Base-by-base conservation (phyloP, 2,113 vertebrate genomes). In the Megaceryle maxima region DNA sequence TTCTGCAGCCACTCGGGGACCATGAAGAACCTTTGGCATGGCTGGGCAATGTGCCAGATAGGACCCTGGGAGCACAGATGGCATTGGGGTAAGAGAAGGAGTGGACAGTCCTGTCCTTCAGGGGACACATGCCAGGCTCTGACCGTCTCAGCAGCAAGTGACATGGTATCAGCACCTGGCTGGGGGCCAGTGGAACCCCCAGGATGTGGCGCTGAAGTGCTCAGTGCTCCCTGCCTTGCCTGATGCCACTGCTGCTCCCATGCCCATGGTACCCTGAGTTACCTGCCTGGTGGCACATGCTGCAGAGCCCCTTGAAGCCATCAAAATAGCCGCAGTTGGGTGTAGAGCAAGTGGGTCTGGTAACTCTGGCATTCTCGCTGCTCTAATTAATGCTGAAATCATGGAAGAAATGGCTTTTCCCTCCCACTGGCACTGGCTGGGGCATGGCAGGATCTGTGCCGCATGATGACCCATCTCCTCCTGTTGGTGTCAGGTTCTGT, bases 81-180 rank as follows among this genome's bases (percentile, higher is more conserved):
- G 53, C 44, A 73, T 51, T 0, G 2, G 39, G 35, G 22, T 48
- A 55, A 69, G 74, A 48, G 39, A 6, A 56, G 66, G 33, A 66
- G n/a, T 44, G 59, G 7, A 41, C 44, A 28, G 44, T 16, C 31
- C 31, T 79, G 70, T 43, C 85, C 67, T 68, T 43, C 60, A 74
- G 50, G 29, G 37, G 24, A 33, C 28, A 19, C 7, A 2, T 9
- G 33, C 33, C 62, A 59, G 75, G 75, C 19, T 8, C 48, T 1
- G 4, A 8, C 22, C 43, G 35, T 26, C 35, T 75, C 81, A 50
- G 48, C 41, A 62, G 21, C 69, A 69, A 50, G 56, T 24, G 56
- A 11, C 2, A 3, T 35, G 31, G 18, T 37, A 35, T 24, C 83
- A 87, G 55, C 2, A 0, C 33, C 37, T 0, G 2, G 41, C 46